phyloP scores from a whole-genome alignment of 2,113 vertebrate genomes.

The Lutjanus erythropterus region DNA sequence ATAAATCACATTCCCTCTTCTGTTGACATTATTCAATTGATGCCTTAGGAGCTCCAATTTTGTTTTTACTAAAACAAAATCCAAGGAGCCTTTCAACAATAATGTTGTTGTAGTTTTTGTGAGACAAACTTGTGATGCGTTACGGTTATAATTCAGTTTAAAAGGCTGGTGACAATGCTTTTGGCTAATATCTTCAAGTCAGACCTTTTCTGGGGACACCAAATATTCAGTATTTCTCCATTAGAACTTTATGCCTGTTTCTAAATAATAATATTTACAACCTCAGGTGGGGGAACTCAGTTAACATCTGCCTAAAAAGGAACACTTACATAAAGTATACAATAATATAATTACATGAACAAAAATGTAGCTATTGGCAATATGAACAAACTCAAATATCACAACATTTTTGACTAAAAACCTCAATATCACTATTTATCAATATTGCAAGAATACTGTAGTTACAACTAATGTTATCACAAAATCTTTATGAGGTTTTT shows the following conservation, averaged over 20 bases:
- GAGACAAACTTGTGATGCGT: background rate
- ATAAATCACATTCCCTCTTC: background rate
- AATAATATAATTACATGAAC: background rate
- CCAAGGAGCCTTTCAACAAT: background rate
- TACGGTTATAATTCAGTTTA: no score
- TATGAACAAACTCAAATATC: no score
- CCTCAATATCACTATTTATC: no score
- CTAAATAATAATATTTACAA: background rate
- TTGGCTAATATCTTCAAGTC: background rate
- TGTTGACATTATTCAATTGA: background rate
- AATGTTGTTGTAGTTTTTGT: background rate
- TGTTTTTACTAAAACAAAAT: background rate
- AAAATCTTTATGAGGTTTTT: no score
- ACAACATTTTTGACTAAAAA: no score
- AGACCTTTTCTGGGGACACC: no score
- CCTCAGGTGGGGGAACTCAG: background rate
- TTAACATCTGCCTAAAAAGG: background rate
- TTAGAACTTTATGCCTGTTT: background rate
- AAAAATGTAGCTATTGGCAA: no score
- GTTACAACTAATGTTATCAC: no score
- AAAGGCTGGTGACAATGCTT: no score
- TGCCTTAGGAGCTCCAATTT: background rate
- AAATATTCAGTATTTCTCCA: background rate
- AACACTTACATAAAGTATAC: no score
- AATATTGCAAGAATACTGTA: no score